Evolutionary conservation across 2,113 vertebrate species (phyloP), one percentile per base, ranked within the genome.

Genomic region (Nyctibius bracteatus): DNA sequence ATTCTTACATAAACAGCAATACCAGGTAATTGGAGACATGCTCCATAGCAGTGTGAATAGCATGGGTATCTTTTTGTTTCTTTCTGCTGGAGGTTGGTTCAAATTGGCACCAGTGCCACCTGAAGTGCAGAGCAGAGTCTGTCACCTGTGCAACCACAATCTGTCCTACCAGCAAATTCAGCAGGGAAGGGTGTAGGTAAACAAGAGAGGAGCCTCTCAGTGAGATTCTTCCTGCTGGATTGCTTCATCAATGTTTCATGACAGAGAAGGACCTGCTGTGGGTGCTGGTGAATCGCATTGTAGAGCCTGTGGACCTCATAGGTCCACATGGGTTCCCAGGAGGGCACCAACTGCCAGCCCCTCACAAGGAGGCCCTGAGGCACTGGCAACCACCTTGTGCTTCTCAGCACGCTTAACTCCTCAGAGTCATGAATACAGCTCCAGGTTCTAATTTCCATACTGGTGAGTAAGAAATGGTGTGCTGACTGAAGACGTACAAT

Each of bases 81-180:
- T 52, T 44, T 55, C 33, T 5, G 0, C 46, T 21, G 6, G 37
- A 80, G 30, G 24, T 46, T 66, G 14, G 67, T 55, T 80, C 0
- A 6, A 67, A 31, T 22, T 52, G 15, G 7, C 68, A 81, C 22
- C 11, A 6, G 33, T 65, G 44, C 16, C 46, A 77, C 71, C n/a
- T 72, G 35, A 90, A 88, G 19, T 73, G 52, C 44, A 54, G 47
- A 85, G 33, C 25, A 46, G 24, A 67, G 46, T 93, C 86, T 95
- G 55, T 80, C 82, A 75, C 81, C 43, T 58, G 65, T 88, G 27
- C 37, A 85, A 39, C 9, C n/a, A 54, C 87, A 51, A 35, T 81
- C 74, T 95, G 71, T 51, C 44, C 47, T 39, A 83, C 58, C 85
- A 68, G 23, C 18, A 74, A 88, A 80, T 70, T 68, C 27, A 27